These are phyloP conservation scores for Agrilus biguttatus DNA, from an alignment of 2,888 invertebrate genomes.

Conservation along the genomic window DNA sequence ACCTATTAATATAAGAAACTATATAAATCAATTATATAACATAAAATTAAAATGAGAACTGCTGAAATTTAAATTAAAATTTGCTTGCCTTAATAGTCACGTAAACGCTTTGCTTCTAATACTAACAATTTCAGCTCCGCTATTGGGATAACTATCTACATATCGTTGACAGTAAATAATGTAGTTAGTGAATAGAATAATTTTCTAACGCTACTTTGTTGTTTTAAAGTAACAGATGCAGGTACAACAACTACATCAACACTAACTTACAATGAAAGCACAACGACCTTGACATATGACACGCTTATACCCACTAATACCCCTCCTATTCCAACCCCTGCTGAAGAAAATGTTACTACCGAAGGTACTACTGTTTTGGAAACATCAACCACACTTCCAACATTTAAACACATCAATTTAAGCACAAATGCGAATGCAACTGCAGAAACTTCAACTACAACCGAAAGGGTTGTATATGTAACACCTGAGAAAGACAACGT, in stretches of 20 bases:
- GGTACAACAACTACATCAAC: constrained; percentile 28
- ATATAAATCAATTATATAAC: too few species aligned
- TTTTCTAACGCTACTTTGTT: constrained; percentile 12
- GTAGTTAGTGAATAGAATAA: neutral
- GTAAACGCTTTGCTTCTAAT: neutral
- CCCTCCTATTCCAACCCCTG: constrained; percentile 6
- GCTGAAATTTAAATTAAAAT: too few species aligned
- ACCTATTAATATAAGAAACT: too few species aligned
- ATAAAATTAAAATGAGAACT: too few species aligned
- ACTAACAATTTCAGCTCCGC: neutral
- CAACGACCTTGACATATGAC: constrained; percentile 11
- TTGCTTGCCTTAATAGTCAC: too few species aligned
- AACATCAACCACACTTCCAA: constrained; percentile 25
- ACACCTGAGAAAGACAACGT: neutral
- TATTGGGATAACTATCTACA: too few species aligned
- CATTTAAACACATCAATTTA: constrained; percentile 19
- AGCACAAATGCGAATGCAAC: constrained; percentile 14
- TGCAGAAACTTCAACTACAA: constrained; percentile 1
- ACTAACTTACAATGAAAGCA: constrained; percentile 28
- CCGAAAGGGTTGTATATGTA: neutral
- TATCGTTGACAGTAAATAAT: neutral
- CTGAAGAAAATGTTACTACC: constrained; percentile 3
- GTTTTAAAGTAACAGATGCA: constrained; percentile 31
- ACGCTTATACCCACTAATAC: constrained; percentile 4
- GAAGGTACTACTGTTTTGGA: constrained; percentile 4